phyloP scores from a whole-genome alignment of 2,888 invertebrate species.

The Drosophila neutralis region DNA sequence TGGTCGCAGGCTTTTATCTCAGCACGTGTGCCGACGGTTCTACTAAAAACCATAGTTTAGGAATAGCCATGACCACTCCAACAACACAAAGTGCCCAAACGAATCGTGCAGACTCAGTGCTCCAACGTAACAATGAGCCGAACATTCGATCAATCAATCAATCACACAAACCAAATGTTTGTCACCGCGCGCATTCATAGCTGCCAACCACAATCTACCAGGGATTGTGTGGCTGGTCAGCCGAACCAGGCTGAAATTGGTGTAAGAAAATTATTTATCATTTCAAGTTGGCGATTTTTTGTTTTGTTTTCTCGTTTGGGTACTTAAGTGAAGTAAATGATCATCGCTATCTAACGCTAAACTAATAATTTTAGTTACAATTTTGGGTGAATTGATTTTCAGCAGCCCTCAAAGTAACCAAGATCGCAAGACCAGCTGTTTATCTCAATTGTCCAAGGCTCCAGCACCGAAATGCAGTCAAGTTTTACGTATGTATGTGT shows the following conservation, averaged over 20 bases:
- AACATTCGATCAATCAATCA: conserved; percentile 47
- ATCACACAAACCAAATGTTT: conserved; percentile 22
- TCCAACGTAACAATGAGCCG: conserved; percentile 43
- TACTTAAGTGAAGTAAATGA: conserved; percentile 84
- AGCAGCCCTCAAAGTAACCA: conserved; percentile 64
- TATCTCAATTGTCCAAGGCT: conserved; percentile 23
- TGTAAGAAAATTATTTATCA: conserved; percentile 11
- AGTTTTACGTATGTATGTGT: neutral
- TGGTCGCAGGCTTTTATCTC: conserved; percentile 42
- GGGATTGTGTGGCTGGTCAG: neutral
- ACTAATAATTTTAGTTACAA: conserved; percentile 83
- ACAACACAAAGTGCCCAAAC: conserved; percentile 83
- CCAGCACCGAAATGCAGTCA: conserved; percentile 6
- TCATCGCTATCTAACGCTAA: conserved; percentile 84
- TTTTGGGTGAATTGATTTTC: conserved; percentile 77
- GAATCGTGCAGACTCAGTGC: conserved; percentile 62
- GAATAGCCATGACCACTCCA: conserved; percentile 85
- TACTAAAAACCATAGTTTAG: conserved; percentile 84
- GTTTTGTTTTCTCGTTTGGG: conserved; percentile 79
- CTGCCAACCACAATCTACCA: neutral
- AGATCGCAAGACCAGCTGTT: conserved; percentile 61
- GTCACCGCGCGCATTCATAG: neutral
- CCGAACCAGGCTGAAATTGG: neutral
- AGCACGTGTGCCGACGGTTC: conserved; percentile 52
- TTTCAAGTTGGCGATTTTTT: conserved; percentile 27